phyloP scores from a whole-genome alignment of 1,140 invertebrate species.

The Brevipalpus yothersi region DNA sequence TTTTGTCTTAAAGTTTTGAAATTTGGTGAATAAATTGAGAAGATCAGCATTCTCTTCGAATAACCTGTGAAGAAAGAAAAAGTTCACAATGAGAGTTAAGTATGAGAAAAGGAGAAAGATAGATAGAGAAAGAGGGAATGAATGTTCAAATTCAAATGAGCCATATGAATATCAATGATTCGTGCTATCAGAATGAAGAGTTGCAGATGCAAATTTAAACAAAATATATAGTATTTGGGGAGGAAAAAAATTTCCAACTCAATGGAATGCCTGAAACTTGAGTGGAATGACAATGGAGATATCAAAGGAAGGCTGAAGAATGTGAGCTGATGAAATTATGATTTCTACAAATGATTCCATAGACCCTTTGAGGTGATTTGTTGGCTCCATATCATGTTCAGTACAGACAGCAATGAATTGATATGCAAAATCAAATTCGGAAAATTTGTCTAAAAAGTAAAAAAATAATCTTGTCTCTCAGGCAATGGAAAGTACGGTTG shows the following conservation, averaged over 20 bases:
- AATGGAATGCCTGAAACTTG: no score
- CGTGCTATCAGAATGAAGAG: neutral
- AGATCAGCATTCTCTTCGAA: conserved; percentile 65
- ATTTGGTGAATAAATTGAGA: conserved; percentile 50
- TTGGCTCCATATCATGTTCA: no score
- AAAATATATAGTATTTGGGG: neutral
- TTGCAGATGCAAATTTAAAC: neutral
- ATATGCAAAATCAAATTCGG: no score
- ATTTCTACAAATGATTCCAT: no score
- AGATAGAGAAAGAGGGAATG: neutral
- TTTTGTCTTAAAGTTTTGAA: conserved; percentile 43
- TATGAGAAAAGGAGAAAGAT: neutral
- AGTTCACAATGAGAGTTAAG: neutral
- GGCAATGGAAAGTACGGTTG: no score
- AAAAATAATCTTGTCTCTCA: no score
- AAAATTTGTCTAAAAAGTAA: no score
- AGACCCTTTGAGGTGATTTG: no score
- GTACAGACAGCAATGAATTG: no score
- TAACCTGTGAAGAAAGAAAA: conserved; percentile 31
- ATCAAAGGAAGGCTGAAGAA: no score
- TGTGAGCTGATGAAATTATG: no score
- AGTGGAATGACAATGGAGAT: neutral
- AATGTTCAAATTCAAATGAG: neutral
- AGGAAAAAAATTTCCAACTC: no score
- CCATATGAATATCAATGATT: neutral